Evolutionary conservation across 2,888 invertebrate genomes (phyloP), one percentile per base, ranked within the genome.

Genomic region (Lasioglossum figueresi): DNA sequence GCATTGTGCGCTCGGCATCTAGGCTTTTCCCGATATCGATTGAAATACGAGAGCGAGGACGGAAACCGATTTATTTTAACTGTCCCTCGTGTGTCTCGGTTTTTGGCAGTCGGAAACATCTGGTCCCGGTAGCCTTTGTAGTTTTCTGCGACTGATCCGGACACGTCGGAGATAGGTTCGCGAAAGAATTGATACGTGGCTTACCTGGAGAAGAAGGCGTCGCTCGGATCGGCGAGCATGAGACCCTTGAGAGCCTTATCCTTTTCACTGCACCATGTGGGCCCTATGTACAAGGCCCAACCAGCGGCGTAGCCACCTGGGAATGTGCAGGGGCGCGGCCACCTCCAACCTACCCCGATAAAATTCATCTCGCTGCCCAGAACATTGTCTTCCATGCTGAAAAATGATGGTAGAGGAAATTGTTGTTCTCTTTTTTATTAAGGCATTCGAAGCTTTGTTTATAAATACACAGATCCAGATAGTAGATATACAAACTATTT

Each of bases 211-310:
- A 31, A 31, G 63, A 63, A 63, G 63, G 48, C 74, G 75, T 81
- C 71, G 72, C 72, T 76, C 72, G 66, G 80, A 48, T 85, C 56
- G 72, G 31, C 77, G 63, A 68, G 56, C 79, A 68, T 23, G 66
- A 85, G 78, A 78, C 81, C 75, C 75, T 78, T 76, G 14, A 78
- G 80, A 85, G 80, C 56, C 85, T 80, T 85, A 85, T 85, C 78
- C 85, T 85, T 85, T 85, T 85, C 78, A 85, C 80, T 71, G 80
- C 78, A 80, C 86, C 72, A 85, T 80, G 80, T 80, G 85, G 86
- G 86, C 76, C 86, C 86, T 85, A 72, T 72, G 66, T 78, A 75
- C 19, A n/a, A 76, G 86, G 74, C 85, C 70, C 76, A 59, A 37
- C n/a, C 85, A 85, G 75, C 73, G 85, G 85, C 86, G 85, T 85